These are phyloP conservation scores for Lycaon pictus DNA, from an alignment of 2,113 vertebrate species.

Conservation along the genomic window DNA sequence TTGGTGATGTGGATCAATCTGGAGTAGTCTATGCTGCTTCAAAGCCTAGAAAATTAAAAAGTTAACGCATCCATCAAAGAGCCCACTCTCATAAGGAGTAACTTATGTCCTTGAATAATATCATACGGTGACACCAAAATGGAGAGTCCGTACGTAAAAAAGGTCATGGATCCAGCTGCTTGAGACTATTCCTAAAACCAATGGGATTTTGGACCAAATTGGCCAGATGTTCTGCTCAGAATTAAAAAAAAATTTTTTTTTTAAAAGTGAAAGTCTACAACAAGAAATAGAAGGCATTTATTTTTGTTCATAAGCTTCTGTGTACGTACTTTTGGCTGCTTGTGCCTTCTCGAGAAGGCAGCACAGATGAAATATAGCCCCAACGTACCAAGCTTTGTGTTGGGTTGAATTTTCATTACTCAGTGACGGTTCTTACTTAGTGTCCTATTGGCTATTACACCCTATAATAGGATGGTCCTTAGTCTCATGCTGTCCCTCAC, in stretches of 20 bases:
- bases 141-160: constrained; percentile 39
- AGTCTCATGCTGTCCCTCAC: constrained; percentile 12
- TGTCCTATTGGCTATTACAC: constrained; percentile 14
- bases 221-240: background rate
- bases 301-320: constrained; percentile 34
- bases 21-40: constrained; percentile 11
- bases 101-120: constrained; percentile 45
- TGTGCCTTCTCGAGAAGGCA: background rate
- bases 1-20: background rate
- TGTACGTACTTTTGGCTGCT: background rate
- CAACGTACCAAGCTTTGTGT: background rate
- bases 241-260: constrained; percentile 30
- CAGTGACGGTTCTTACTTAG: constrained; percentile 45
- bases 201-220: background rate
- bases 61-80: background rate
- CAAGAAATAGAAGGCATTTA: constrained; percentile 37
- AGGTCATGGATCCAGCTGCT: background rate
- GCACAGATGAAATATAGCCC: background rate
- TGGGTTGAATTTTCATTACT: constrained; percentile 35
- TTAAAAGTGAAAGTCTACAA: constrained; percentile 3
- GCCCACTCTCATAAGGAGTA: constrained; percentile 4
- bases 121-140: background rate
- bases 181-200: background rate
- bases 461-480: background rate
- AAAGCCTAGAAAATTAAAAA: constrained; percentile 44